phyloP scores from a whole-genome alignment of 2,797 vertebrate species.

The Bucorvus abyssinicus region DNA sequence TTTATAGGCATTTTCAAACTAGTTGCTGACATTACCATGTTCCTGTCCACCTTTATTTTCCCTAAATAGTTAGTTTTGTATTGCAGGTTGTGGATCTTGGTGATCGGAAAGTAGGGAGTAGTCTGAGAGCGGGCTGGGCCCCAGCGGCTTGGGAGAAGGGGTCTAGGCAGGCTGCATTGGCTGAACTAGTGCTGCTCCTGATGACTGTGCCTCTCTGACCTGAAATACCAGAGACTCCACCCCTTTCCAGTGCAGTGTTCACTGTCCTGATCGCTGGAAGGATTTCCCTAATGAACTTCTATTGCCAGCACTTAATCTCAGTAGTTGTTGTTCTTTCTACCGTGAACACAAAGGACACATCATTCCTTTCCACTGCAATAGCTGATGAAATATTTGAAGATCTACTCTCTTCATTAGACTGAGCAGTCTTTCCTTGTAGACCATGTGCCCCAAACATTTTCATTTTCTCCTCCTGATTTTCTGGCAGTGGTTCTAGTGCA shows the following conservation, averaged over 20 bases:
- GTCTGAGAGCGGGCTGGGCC: background rate
- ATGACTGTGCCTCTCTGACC: background rate
- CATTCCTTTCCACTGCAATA: background rate
- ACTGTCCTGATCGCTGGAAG: background rate
- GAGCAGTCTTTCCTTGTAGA: background rate
- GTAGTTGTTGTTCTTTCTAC: background rate
- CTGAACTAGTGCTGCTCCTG: background rate
- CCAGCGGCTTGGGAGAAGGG: rapidly evolving
- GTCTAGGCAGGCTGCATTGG: background rate
- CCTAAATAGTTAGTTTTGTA: background rate
- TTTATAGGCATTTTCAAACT: background rate
- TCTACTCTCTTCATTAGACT: background rate
- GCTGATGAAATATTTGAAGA: background rate
- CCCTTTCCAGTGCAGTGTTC: background rate
- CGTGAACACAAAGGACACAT: rapidly evolving
- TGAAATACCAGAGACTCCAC: background rate
- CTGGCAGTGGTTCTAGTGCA: background rate
- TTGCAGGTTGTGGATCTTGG: background rate
- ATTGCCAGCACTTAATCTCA: background rate
- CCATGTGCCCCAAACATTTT: background rate
- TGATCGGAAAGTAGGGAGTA: background rate
- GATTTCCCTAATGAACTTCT: slow-evolving; percentile 16
- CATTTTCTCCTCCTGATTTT: background rate
- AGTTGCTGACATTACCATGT: background rate
- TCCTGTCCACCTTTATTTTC: background rate